Conservation (phyloP, 2,113 vertebrate species). For the crab-eating macaque (Macaca fascicularis) region T2T-MFA8v1.1 NC_088384.1:79545501-79546000, state of each 20-base stretch:
- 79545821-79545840: slow-evolving; percentile 82
- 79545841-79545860: slow-evolving; percentile 82
- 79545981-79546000: slow-evolving; percentile 75
- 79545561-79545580: slow-evolving; percentile 78
- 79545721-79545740: slow-evolving; percentile 76
- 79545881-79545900: slow-evolving; percentile 85
- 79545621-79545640: slow-evolving; percentile 47
- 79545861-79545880: slow-evolving; percentile 79
- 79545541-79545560: slow-evolving; percentile 67
- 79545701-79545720: slow-evolving; percentile 70
- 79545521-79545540: slow-evolving; percentile 73
- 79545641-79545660: slow-evolving; percentile 30
- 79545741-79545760: slow-evolving; percentile 80
- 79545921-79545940: slow-evolving; percentile 70
- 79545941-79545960: slow-evolving; percentile 70
- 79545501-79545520: slow-evolving; percentile 65
- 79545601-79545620: slow-evolving; percentile 67
- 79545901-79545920: slow-evolving; percentile 78
- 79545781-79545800: slow-evolving; percentile 83
- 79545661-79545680: slow-evolving; percentile 58
- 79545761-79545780: slow-evolving; percentile 81
- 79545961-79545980: slow-evolving; percentile 82
- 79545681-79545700: slow-evolving; percentile 77
- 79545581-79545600: slow-evolving; percentile 73
- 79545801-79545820: slow-evolving; percentile 78